These are phyloP conservation scores for Phrynosoma blainvillii DNA, from an alignment of 2,113 vertebrate species.

Conservation along the genomic window DNA sequence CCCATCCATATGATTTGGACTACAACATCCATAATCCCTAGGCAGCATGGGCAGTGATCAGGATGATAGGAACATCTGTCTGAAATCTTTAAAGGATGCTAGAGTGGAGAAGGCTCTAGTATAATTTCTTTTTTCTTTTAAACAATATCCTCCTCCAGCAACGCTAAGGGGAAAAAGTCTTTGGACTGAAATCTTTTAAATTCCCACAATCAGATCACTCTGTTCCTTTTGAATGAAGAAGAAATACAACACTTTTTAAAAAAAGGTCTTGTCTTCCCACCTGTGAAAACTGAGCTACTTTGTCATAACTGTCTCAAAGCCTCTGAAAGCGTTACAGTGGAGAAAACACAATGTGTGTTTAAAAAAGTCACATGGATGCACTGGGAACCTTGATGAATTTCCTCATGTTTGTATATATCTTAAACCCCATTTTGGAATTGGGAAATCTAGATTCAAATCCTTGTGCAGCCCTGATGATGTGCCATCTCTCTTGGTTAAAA, in stretches of 20 bases:
- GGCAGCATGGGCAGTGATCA: background rate
- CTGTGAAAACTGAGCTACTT: background rate
- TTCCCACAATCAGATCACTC: background rate
- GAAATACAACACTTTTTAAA: background rate
- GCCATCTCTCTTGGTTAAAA: background rate
- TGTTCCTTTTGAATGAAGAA: background rate
- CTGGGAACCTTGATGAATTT: background rate
- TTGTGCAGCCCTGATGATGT: background rate
- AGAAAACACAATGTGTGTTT: background rate
- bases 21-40: background rate
- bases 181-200: background rate
- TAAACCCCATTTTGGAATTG: background rate
- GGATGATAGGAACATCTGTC: background rate
- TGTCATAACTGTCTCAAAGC: background rate
- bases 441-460: background rate
- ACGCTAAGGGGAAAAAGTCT: background rate
- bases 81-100: background rate
- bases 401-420: background rate
- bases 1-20: background rate
- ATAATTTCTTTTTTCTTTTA: rapidly evolving
- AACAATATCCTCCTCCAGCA: rapidly evolving
- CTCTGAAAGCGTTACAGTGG: background rate
- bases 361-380: background rate
- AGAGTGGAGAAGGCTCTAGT: rapidly evolving
- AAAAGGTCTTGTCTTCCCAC: background rate